Evolutionary conservation across 2,888 invertebrate species (phyloP), one percentile per base, ranked within the genome.

Genomic region (Scaptomyza parva): DNA sequence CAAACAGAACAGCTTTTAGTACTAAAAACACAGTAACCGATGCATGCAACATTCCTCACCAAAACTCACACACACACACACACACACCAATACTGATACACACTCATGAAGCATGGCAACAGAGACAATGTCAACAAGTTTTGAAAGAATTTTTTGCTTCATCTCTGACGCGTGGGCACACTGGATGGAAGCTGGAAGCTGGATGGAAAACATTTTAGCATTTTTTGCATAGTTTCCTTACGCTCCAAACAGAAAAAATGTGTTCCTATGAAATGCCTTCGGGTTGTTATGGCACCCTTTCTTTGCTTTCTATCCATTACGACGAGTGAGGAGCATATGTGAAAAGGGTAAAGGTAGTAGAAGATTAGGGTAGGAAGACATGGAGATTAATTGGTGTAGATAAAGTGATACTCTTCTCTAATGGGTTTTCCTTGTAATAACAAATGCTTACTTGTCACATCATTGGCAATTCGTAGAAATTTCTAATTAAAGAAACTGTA

Each of bases 121-220:
- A 39, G 18, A 20, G 28, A 11, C 60, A 65, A 58, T 65, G 76
- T 58, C 43, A 50, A 71, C 45, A 64, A 50, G 43, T 39, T 41
- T 35, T 7, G 41, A 24, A 26, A 35, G 33, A 20, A 30, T 60
- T 48, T 60, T 39, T 44, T 30, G 2, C 28, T 50, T 2, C 22
- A 9, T 12, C 24, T 9, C 14, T 30, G 12, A 14, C 28, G 48
- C 47, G 54, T 69, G 50, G 50, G 45, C 28, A 28, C 5, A 22
- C 37, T 9, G 2, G 28, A 28, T 9, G 28, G 9, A 9, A 2
- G 28, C 37, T 9, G 2, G 28, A 28, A 28, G 28, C 28, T 28
- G 8, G 28, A 9, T 28, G 48, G 2, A 33, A 39, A 28, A 28
- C n/a, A 44, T 12, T 44, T 28, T 24, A 2, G 28, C 41, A 72